Evolutionary conservation across 1,140 invertebrate species (phyloP), one percentile per base, ranked within the genome.

Genomic region (Sycobia sp.): DNA sequence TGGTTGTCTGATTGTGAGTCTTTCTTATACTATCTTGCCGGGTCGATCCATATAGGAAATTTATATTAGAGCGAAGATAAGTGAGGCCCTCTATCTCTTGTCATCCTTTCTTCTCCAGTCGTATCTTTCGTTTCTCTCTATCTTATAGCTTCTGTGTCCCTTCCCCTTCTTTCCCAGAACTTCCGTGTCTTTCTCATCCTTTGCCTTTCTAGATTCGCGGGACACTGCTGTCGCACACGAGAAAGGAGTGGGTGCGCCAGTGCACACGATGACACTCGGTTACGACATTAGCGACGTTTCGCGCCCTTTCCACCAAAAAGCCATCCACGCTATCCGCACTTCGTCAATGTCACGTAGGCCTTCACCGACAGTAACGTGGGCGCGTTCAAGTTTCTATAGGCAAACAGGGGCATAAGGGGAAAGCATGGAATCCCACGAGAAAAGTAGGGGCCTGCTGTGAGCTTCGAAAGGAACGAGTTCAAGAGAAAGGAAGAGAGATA

Each of bases 271-370:
- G 74, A 73, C 75, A 75, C 70, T 73, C 65, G 69, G 74, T 76
- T 74, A 74, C 72, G 75, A 73, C 72, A 76, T 76, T 76, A 75
- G 75, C 70, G 69, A 70, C 70, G 61, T 71, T 71, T 71, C 49
- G 18, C 25, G 9, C 41, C 43, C 50, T 2, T 1, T 11, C 16
- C 44, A 13, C 18, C 41, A 13, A 32, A 0, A n/a, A n/a, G n/a
- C n/a, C n/a, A n/a, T n/a, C n/a, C n/a, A n/a, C 62, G 62, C 63
- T 67, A 67, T 66, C 51, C 58, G 58, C 67, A 75, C 75, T 76
- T 71, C 72, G 73, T 76, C 75, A 76, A 75, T 71, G 74, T 76
- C 75, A 74, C 43, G 10, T 56, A 38, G 16, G 62, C 53, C 54
- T 66, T 66, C 58, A 66, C 29, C 49, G 58, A 62, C 65, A 63